Evolutionary conservation across 2,113 vertebrate genomes (phyloP), one percentile per base, ranked within the genome.

Genomic region (Chrysochloris asiatica): DNA sequence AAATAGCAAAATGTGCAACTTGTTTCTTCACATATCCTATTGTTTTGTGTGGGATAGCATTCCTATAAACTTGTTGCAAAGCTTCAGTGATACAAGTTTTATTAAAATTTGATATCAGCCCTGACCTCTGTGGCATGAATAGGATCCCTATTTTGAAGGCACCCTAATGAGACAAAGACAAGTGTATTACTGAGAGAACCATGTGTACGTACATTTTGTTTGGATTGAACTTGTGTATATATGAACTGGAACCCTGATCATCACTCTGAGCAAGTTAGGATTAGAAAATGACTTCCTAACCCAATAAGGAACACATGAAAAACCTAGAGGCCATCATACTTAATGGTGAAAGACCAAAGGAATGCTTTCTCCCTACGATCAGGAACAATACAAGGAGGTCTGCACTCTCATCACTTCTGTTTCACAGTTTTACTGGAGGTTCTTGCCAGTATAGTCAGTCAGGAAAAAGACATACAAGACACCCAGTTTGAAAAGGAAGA

Each of bases 221-320:
- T 56, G 54, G 17, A 56, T 21, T 56, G 7, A 56, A 56, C 54
- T 56, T 56, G 54, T 19, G 19, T 22, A 56, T 22, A 56, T 22
- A 56, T 56, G 54, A 56, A 22, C 19, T 56, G 54, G 54, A 56
- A 22, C 54, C 54, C 45, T 71, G 50, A 71, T 81, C 85, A 13
- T 78, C 61, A 65, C 47, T 61, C 36, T 36, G 78, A 88, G 59
- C 50, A 79, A 36, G 61, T 1, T 48, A 61, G 83, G n/a, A 43
- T 90, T 84, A 69, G 52, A 63, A 81, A 91, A 59, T 38, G 81
- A 54, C 16, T 76, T 86, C 50, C 76, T 88, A 88, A 21, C 43
- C n/a, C 52, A 82, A 11, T 22, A 75, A 61, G 65, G 19, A n/a
- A 28, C 7, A 38, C 81, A 7, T 76, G 47, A 54, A 36, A 84